These are phyloP conservation scores for Ceriagrion tenellum DNA, from an alignment of 2,888 invertebrate genomes.

Conservation along the genomic window DNA sequence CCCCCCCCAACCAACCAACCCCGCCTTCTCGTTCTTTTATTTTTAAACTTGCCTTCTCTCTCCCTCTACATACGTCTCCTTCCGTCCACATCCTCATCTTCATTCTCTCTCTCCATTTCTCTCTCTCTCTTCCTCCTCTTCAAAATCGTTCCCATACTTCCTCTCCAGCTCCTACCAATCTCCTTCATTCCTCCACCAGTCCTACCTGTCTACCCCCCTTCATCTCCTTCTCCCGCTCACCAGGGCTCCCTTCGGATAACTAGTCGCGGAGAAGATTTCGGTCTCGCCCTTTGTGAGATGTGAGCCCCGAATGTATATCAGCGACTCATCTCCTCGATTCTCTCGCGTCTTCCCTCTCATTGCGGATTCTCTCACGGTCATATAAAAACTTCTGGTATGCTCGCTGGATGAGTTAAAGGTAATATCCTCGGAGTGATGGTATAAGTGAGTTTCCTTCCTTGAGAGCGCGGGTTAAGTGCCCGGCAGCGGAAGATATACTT, in stretches of 20 bases:
- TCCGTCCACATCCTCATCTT: background rate
- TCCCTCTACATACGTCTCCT: background rate
- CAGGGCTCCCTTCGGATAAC: background rate
- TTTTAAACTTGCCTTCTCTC: background rate
- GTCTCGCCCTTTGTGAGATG: background rate
- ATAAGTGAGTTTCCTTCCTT: too few species aligned
- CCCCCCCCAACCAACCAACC: background rate
- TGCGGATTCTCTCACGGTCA: background rate
- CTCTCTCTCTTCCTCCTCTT: too few species aligned
- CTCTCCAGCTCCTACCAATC: background rate
- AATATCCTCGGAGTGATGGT: background rate
- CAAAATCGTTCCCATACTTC: background rate
- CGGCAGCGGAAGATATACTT: too few species aligned
- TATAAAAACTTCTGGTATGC: background rate
- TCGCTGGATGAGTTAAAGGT: background rate
- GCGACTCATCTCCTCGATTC: background rate
- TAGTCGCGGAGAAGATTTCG: background rate
- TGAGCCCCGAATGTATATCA: background rate
- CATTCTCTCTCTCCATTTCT: background rate
- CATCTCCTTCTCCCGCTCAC: background rate
- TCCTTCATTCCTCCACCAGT: background rate
- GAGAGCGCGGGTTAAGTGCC: too few species aligned
- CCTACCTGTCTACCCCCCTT: background rate
- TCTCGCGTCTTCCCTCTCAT: background rate
- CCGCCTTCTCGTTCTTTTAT: background rate